These are phyloP conservation scores for Myrmecobius fasciatus DNA, from an alignment of 2,113 vertebrate genomes.

Conservation along the genomic window DNA sequence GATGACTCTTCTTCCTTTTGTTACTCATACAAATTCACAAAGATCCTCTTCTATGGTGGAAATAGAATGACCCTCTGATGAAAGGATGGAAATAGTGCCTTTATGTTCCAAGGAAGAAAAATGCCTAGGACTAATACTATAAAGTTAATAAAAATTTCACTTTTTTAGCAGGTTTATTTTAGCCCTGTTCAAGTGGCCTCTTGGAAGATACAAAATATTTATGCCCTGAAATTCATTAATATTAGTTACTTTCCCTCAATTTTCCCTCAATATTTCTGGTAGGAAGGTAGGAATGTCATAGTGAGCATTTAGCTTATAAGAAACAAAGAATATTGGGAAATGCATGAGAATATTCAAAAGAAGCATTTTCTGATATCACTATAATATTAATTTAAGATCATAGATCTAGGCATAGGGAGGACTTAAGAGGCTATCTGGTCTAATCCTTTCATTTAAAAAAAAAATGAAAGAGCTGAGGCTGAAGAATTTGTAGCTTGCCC, in stretches of 20 bases:
- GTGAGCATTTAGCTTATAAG: slow-evolving; percentile 4
- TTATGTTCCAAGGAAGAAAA: slow-evolving; percentile 33
- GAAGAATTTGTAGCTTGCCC: not conserved
- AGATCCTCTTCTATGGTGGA: not conserved
- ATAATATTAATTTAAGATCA: not conserved
- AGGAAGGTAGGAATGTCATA: not conserved
- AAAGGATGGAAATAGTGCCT: not conserved
- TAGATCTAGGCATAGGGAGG: not conserved
- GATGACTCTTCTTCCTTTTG: not conserved
- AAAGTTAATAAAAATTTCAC: slow-evolving; percentile 27
- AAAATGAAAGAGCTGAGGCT: not conserved
- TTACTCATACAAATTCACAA: not conserved
- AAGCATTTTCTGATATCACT: not conserved
- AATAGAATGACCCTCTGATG: not conserved
- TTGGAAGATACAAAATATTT: slow-evolving; percentile 40
- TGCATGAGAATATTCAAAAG: slow-evolving; percentile 17
- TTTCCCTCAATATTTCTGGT: not conserved
- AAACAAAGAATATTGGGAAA: slow-evolving; percentile 30
- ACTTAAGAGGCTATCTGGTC: not conserved
- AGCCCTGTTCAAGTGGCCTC: slow-evolving; percentile 41
- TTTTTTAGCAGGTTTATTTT: slow-evolving; percentile 28
- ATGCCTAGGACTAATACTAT: slow-evolving; percentile 1
- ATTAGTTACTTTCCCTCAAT: slow-evolving; percentile 42
- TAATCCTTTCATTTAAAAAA: not conserved
- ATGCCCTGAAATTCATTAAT: not conserved